Conservation (phyloP, 2,888 invertebrate genomes). For the Herminia tarsipennalis region DNA sequence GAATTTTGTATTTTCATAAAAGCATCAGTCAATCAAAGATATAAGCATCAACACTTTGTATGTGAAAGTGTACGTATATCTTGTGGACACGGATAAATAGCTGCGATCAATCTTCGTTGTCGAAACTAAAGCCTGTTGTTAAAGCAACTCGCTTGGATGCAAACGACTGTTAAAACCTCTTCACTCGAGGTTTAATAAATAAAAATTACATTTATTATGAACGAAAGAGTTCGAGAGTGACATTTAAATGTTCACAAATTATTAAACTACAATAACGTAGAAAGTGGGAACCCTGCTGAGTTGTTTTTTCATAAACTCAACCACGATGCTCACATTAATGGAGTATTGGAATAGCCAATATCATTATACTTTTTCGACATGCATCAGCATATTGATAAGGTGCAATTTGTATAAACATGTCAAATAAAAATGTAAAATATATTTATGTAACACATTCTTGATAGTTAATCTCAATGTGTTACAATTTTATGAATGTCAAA, state of each 20-base stretch:
- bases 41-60: conserved; percentile 27
- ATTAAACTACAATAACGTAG: conserved; percentile 23
- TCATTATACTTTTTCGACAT: not conserved
- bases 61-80: conserved; percentile 33
- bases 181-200: conserved; percentile 23
- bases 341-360: conserved; percentile 7
- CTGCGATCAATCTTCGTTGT: conserved; percentile 54
- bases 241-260: conserved; percentile 30
- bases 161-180: conserved; percentile 16
- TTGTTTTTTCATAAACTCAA: conserved; percentile 24
- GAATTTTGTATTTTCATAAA: conserved; percentile 11
- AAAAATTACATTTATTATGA: conserved; percentile 34
- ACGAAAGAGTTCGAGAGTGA: conserved; percentile 22
- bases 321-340: conserved; percentile 7
- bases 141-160: conserved; percentile 12
- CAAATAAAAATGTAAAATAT: not conserved
- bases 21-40: conserved; percentile 35
- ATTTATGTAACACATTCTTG: not conserved
- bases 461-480: not conserved
- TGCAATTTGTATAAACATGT: not conserved
- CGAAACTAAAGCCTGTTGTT: conserved; percentile 23
- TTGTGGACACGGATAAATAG: conserved; percentile 48
- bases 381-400: no score
- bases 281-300: conserved; percentile 27
- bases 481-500: conserved; percentile 9